Evolutionary conservation across 2,797 vertebrate genomes (phyloP), one percentile per base, ranked within the genome.

Genomic region (Chloroceryle amazona): DNA sequence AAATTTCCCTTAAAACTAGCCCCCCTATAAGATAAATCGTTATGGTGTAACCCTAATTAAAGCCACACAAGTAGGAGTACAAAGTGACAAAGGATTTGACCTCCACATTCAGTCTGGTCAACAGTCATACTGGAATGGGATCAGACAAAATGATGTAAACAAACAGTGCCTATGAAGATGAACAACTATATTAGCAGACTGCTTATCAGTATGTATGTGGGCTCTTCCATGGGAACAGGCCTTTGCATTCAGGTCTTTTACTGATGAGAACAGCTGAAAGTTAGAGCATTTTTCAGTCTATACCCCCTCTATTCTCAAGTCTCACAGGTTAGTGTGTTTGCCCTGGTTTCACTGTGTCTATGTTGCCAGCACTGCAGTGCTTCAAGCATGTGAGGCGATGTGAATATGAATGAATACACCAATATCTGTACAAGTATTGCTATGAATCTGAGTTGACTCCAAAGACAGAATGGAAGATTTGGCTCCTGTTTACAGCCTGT

Each of bases 241-340:
- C 51, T 86, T 39, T 63, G 18, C 0, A 0, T 28, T 60, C 20
- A 23, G 12, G 12, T 58, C 28, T 82, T 73, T 65, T 28, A 49
- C 23, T 54, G 41, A 68, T 0, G 3, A 61, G 6, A 8, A 13
- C 3, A 68, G n/a, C 8, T 54, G 33, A 44, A 81, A 68, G 20
- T 55, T 22, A 41, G 6, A 25, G 46, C 57, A 7, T 41, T 51
- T 26, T 72, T 85, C 33, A 35, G 55, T 42, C 39, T 52, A 16
- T 29, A 11, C 20, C 47, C 13, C 10, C 58, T 23, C 25, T n/a
- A 22, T 21, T 86, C 28, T 46, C 7, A 28, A 80, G 29, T 35
- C 31, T 68, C n/a, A 41, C 0, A 1, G 35, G 17, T 33, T 23
- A 31, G 17, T 5, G 9, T 1, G 4, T n/a, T 49, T 0, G 0